Evolutionary conservation across 2,888 invertebrate species (phyloP), one percentile per base, ranked within the genome.

Genomic region (Drosophila diplacantha): DNA sequence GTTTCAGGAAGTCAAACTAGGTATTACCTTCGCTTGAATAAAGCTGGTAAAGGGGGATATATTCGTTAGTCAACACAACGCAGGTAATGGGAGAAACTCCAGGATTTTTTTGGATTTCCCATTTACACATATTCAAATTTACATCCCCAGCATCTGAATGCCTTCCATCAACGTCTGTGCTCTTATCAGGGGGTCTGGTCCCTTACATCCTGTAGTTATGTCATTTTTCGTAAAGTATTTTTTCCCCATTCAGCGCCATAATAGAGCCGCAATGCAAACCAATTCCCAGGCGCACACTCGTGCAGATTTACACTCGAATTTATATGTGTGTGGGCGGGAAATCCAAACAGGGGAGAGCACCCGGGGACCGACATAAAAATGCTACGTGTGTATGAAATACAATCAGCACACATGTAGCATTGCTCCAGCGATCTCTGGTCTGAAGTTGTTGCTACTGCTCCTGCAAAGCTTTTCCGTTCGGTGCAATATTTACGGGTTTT

Each of bases 381-480:
- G 39, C 46, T 59, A 35, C 51, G 46, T 49, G 37, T 51, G 39
- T 37, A 68, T 65, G 39, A 46, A 67, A 64, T 73, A 49, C 57
- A 41, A 56, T 58, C 49, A 54, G 44, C 50, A 54, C 43, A 37
- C 22, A 60, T 52, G 44, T 22, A 46, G 22, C 44, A 47, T 41
- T 49, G 53, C 37, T 53, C 18, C 35, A 22, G 43, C 35, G 59
- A 58, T 58, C 60, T 52, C 52, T 39, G 59, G 34, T 57, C 20
- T 58, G 50, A 50, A 51, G 44, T 34, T 71, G 29, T 39, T 34
- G 24, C 57, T 39, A 2, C 12, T 44, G 41, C 41, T 41, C 20
- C 35, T 41, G 43, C 64, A 58, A 41, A 71, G 59, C 60, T 82
- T 76, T 73, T 63, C 54, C 57, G 66, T 71, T 62, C 50, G 38